Evolutionary conservation across 2,888 invertebrate species (phyloP).

Genomic region (Sphinx pinastri): DNA sequence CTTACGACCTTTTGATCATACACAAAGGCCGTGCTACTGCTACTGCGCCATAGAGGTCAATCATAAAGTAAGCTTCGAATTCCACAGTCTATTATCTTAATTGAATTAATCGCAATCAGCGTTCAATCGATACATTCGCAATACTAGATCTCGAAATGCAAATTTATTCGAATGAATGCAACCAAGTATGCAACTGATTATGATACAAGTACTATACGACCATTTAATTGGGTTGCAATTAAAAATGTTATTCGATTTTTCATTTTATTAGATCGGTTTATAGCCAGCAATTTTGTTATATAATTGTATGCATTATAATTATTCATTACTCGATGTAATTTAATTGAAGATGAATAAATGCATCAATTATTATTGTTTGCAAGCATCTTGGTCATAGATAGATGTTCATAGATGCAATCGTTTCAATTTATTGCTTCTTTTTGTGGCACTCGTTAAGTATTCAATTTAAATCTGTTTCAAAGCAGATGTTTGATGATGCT

Average conservation of each 20-base stretch:
- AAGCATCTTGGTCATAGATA: too few relatives aligned
- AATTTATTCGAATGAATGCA: slow-evolving; percentile 4
- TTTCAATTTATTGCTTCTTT: too few relatives aligned
- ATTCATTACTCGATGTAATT: neutral
- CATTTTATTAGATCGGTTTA: neutral
- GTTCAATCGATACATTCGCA: neutral
- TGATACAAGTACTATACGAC: neutral
- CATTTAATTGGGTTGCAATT: neutral
- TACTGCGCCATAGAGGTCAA: neutral
- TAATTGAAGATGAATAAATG: too few relatives aligned
- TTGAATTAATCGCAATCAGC: neutral
- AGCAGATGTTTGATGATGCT: too few relatives aligned
- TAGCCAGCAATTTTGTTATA: neutral
- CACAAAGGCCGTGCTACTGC: neutral
- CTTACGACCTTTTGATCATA: too few relatives aligned
- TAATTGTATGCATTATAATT: neutral
- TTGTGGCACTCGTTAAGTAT: neutral
- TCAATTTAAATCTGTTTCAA: neutral
- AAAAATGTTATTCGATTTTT: neutral
- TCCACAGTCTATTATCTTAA: slow-evolving; percentile 6
- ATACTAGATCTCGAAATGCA: slow-evolving; percentile 1
- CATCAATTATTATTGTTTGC: too few relatives aligned
- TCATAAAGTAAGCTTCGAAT: neutral
- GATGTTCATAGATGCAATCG: too few relatives aligned
- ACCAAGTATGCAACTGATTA: slow-evolving; percentile 2